Evolutionary conservation across 1,140 invertebrate species (phyloP), one percentile per base, ranked within the genome.

Genomic region (Micrasema minimum): DNA sequence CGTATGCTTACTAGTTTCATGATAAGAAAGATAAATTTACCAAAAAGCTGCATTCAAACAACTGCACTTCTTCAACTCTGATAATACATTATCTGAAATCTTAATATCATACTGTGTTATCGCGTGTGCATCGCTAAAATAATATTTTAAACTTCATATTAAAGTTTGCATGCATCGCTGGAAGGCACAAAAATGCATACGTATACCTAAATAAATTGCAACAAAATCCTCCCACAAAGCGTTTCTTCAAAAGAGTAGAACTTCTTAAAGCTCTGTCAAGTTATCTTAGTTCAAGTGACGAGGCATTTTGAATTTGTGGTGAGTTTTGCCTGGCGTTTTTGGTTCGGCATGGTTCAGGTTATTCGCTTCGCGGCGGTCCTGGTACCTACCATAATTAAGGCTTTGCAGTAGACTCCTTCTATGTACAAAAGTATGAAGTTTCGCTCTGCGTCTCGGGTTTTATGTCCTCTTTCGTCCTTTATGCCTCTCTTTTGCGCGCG

Each of bases 361-460:
- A 64, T 64, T 64, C 43, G 31, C 59, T 64, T 64, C 59, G 11
- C 41, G 59, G 59, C 59, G 59, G 59, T 64, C 59, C 37, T 18
- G n/a, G 31, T 14, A 46, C 59, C 41, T 31, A 37, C 41, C 22
- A 64, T 64, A 64, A 64, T 64, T 64, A 64, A 64, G 59, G 59
- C 43, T 64, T 64, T 64, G 59, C 59, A 23, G 43, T 45, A 64
- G 59, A 64, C 59, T 22, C 41, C 57, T 23, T 62, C 16, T 45
- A 62, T 45, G 45, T n/a, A 62, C 14, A 51, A 45, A 48, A 16
- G 46, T 48, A 31, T 31, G 2, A 31, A 31, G 48, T 12, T 51
- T 18, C 59, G 41, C 59, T 18, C 59, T 18, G 41, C n/a, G 59
- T 26, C 59, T 45, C 59, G 22, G 20, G 46, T 45, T 20, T 18